phyloP scores from a whole-genome alignment of 2,113 vertebrate genomes.

The Galbula dea region DNA sequence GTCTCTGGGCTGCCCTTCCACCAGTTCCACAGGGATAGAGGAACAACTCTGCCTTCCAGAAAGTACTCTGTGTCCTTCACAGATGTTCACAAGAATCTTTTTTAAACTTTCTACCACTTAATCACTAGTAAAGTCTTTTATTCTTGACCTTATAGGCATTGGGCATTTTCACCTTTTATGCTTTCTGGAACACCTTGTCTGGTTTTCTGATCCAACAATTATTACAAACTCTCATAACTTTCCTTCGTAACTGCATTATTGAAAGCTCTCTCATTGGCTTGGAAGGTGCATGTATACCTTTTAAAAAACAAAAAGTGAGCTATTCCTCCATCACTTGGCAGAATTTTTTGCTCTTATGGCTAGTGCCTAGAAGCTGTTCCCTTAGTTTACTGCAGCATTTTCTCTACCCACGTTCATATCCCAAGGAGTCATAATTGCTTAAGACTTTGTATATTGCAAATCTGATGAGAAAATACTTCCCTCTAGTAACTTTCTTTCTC shows the following conservation, averaged over 20 bases:
- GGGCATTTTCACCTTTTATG: not conserved
- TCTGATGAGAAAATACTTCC: not conserved
- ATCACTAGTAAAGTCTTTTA: not conserved
- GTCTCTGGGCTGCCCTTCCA: conserved; percentile 21
- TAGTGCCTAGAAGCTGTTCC: not conserved
- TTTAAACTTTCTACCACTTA: not conserved
- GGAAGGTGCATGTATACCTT: not conserved
- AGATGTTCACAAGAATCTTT: not conserved
- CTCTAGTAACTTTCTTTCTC: not conserved
- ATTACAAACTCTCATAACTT: not conserved
- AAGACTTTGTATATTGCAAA: not conserved
- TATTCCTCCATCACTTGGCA: not conserved
- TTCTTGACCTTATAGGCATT: not conserved
- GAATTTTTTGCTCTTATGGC: not conserved
- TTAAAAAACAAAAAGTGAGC: not conserved
- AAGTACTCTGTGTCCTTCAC: conserved; percentile 13
- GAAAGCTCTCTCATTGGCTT: not conserved
- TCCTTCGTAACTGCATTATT: not conserved
- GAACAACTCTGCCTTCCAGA: conserved; percentile 6
- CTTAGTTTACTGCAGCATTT: not conserved
- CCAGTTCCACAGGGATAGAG: not conserved
- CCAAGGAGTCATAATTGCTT: not conserved
- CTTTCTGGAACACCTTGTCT: not conserved
- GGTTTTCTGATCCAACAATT: not conserved
- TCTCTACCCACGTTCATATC: fast-evolving